Conservation (phyloP, 2,888 invertebrate species). For the Mycalesis mineus region DNA sequence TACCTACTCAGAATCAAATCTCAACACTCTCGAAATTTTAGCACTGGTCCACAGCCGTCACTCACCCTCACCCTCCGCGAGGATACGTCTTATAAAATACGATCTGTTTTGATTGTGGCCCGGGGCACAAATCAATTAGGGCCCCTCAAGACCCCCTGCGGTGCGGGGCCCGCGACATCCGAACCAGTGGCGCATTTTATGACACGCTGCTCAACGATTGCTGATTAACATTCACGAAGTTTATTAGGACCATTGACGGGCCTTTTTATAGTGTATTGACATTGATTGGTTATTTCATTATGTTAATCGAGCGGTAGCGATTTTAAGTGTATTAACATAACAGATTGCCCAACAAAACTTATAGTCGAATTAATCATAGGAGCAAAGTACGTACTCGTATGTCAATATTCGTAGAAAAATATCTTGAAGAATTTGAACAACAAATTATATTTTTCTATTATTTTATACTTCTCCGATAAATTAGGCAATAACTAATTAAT, state of each 20-base stretch:
- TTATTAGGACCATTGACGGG: slow-evolving; percentile 68
- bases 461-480: too few species aligned
- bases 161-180: slow-evolving; percentile 62
- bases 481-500: too few species aligned
- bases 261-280: slow-evolving; percentile 31
- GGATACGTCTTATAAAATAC: slow-evolving; percentile 77
- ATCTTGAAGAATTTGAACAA: too few species aligned
- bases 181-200: slow-evolving; percentile 77
- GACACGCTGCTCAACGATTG: slow-evolving; percentile 72
- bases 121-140: slow-evolving; percentile 79
- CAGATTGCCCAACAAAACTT: background rate
- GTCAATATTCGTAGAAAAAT: too few species aligned
- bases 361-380: too few species aligned
- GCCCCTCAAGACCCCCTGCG: slow-evolving; percentile 59
- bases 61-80: slow-evolving; percentile 42
- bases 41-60: slow-evolving; percentile 30
- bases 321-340: slow-evolving; percentile 14
- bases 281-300: slow-evolving; percentile 48
- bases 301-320: slow-evolving; percentile 19
- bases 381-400: too few species aligned
- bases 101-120: slow-evolving; percentile 80
- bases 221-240: slow-evolving; percentile 75
- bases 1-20: slow-evolving; percentile 45
- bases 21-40: slow-evolving; percentile 20
- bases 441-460: too few species aligned